Evolutionary conservation across 2,797 vertebrate genomes (phyloP).

Genomic region (Ara ararauna): DNA sequence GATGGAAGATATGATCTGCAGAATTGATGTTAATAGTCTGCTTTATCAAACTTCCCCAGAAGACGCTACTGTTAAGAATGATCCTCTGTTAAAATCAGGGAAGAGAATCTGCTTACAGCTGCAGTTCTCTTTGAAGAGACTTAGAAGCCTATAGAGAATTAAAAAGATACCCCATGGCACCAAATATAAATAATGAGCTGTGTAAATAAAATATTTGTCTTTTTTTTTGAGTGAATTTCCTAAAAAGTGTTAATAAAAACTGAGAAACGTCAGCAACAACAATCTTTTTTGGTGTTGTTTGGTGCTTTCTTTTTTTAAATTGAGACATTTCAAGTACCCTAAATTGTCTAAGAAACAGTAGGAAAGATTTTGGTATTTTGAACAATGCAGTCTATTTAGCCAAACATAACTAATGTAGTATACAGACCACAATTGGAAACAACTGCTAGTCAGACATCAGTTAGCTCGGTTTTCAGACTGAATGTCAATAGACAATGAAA

Average conservation of each 20-base stretch:
- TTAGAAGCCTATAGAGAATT: conserved; percentile 14
- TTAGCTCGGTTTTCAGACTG: conserved; percentile 25
- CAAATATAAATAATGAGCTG: conserved; percentile 6
- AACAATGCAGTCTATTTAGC: neutral
- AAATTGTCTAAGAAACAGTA: conserved; percentile 33
- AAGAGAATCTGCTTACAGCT: conserved; percentile 12
- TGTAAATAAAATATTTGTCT: conserved; percentile 41
- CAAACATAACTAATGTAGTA: conserved; percentile 9
- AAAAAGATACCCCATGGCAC: neutral
- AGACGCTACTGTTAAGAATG: neutral
- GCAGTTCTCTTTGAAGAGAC: neutral
- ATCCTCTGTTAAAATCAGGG: neutral
- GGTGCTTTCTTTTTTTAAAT: conserved; percentile 16
- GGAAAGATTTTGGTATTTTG: conserved; percentile 35
- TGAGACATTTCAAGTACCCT: neutral
- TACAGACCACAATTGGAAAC: conserved; percentile 30
- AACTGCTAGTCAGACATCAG: conserved; percentile 8
- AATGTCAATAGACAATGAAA: neutral
- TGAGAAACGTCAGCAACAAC: neutral
- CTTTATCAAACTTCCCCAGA: conserved; percentile 17
- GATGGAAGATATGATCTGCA: neutral
- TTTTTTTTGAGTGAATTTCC: neutral
- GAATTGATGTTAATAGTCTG: neutral
- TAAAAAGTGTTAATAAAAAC: conserved; percentile 29
- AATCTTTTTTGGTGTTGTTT: neutral